A percentile compares a stretch with the other conserved stretches of the same genome.
These are phyloP conservation scores for Micrasema minimum DNA, from an alignment of 1,140 invertebrate genomes.

Conservation along the genomic window DNA sequence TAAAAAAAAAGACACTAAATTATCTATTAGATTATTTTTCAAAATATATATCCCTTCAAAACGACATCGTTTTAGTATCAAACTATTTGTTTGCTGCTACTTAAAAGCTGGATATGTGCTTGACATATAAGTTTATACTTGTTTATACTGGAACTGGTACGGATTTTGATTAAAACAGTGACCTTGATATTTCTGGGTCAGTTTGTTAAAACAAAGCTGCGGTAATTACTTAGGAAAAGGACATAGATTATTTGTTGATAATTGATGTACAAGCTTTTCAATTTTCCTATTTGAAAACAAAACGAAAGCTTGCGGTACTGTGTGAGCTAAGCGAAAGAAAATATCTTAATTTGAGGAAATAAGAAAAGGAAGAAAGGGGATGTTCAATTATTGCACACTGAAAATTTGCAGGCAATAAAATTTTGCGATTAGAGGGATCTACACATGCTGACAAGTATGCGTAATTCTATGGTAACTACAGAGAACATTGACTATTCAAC, in stretches of 20 bases:
- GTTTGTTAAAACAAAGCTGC: background rate
- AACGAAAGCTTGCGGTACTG: background rate
- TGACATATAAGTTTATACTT: background rate
- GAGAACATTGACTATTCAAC: too few species aligned
- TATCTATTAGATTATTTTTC: background rate
- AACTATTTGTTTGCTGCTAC: slow-evolving; percentile 18
- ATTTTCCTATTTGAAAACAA: background rate
- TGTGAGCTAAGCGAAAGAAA: too few species aligned
- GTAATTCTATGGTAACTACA: too few species aligned
- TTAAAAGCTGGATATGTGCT: background rate
- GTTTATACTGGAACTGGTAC: too few species aligned
- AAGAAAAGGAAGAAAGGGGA: too few species aligned
- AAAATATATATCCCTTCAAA: slow-evolving; percentile 18
- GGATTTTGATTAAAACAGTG: background rate
- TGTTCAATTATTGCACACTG: too few species aligned
- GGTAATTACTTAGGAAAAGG: slow-evolving; percentile 10
- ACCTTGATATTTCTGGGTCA: background rate
- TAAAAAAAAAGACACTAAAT: too few species aligned
- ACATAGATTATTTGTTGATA: background rate
- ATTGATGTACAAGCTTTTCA: background rate
- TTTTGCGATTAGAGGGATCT: too few species aligned
- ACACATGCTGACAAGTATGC: too few species aligned
- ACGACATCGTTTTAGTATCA: slow-evolving; percentile 14
- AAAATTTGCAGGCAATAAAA: too few species aligned
- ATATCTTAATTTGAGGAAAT: too few species aligned